Percentiles rank a stretch among this genome's conserved stretches.
Evolutionary conservation across 1,140 invertebrate species (phyloP).

Genomic region (Pachypsylla venusta): DNA sequence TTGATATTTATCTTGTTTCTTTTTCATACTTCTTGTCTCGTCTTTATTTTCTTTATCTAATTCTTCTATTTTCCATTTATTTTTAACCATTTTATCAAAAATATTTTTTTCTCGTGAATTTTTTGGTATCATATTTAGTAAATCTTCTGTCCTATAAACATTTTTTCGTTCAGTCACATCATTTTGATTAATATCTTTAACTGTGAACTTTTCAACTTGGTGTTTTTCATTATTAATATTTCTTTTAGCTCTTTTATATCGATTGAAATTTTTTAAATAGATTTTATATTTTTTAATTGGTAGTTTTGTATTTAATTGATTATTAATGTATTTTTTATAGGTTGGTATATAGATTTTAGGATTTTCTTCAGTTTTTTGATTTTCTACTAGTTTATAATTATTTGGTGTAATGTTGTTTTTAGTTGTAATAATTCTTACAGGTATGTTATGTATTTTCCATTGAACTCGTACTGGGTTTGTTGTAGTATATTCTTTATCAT

Average conservation of each 20-base stretch:
- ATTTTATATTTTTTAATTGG: conserved; percentile 2
- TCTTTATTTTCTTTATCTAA: not conserved
- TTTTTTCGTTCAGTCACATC: not conserved
- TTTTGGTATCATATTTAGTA: not conserved
- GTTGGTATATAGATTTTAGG: not conserved
- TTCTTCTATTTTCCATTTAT: not conserved
- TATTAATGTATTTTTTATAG: not conserved
- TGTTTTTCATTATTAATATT: not conserved
- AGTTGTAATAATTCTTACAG: too few species aligned
- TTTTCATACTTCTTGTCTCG: too few species aligned
- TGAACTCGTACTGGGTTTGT: too few species aligned
- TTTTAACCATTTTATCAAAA: not conserved
- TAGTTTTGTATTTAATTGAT: not conserved
- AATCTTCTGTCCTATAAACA: not conserved
- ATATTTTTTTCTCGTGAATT: not conserved
- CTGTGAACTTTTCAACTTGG: not conserved
- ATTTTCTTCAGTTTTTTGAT: not conserved
- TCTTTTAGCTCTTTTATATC: not conserved
- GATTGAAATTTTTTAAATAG: conserved; percentile 3
- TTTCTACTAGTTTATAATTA: not conserved
- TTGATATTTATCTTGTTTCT: too few species aligned
- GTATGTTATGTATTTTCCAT: too few species aligned
- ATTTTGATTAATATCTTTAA: not conserved
- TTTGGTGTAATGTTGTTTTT: not conserved
- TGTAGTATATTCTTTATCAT: too few species aligned